phyloP scores from a whole-genome alignment of 1,140 invertebrate species.

The Galleria mellonella region DNA sequence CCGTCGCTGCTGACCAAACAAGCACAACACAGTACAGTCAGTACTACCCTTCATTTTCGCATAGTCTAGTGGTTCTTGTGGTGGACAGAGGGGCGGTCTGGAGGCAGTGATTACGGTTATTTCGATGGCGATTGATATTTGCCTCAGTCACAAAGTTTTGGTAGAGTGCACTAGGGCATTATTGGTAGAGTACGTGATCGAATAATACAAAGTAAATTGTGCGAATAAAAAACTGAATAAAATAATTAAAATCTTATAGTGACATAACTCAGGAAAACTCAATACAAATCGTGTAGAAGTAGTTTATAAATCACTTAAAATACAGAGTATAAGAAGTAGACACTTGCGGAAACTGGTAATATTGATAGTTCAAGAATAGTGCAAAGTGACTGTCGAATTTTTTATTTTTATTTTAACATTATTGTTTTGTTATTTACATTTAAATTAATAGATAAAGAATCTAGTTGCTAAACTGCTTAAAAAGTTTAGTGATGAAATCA shows the following conservation, averaged over 20 bases:
- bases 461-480: no score
- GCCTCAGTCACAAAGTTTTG: slow-evolving; percentile 1
- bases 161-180: slow-evolving; percentile 4
- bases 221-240: slow-evolving; percentile 15
- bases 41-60: slow-evolving; percentile 57
- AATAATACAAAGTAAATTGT: slow-evolving; percentile 9
- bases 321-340: no score
- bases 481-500: no score
- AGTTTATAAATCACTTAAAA: no score
- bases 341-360: no score
- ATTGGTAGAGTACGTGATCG: slow-evolving; percentile 9
- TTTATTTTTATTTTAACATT: no score
- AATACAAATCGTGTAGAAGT: background rate
- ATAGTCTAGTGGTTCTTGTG: slow-evolving; percentile 32
- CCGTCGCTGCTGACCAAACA: slow-evolving; percentile 72
- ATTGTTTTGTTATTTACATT: no score
- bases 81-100: slow-evolving; percentile 11
- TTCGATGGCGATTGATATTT: slow-evolving; percentile 5
- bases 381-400: no score
- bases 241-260: slow-evolving; percentile 6
- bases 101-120: slow-evolving; percentile 10
- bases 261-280: slow-evolving; percentile 3
- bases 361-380: no score
- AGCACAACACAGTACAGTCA: slow-evolving; percentile 70
- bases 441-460: no score